Evolutionary conservation across 2,113 vertebrate species (phyloP), one percentile per base, ranked within the genome.

Genomic region (Triplophysa rosa): DNA sequence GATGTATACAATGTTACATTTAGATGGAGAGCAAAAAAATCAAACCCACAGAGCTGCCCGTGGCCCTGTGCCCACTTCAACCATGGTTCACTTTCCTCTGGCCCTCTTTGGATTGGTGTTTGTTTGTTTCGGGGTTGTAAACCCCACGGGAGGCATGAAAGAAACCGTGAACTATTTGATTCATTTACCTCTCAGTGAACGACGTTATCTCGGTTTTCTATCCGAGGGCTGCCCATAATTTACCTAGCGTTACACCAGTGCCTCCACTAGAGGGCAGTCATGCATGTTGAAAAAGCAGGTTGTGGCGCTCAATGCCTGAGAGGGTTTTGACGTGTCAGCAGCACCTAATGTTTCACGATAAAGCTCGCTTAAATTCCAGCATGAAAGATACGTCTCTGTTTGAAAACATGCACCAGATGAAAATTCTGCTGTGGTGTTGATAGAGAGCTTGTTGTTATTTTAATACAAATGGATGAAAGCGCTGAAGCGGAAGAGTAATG

Each of bases 401-500:
- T 37, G 6, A 37, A 54, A 70, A 54, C 47, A 70, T 45, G 47
- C 67, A 3, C 24, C 47, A 29, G 33, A 54, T n/a, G 9, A 69
- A 69, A 69, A 69, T 17, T 29, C 67, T 33, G 67, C 17, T 54
- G 52, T 37, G n/a, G 29, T 21, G 68, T 37, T 58, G 52, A 71
- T 71, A 56, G 37, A 74, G 73, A 62, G 65, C 70, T 67, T 65
- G 58, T 80, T 80, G 63, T 65, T 82, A 16, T 17, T 67, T 77
- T 58, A 80, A 81, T 77, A 45, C 67, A 56, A 56, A 72, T 56
- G 66, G 85, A 73, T 80, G 58, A 65, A 82, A 12, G 66, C 49
- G 69, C 74, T 66, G 72, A 80, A 83, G 82, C 79, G 67, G 83
- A 83, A 49, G 56, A 76, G 74, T 82, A 79, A 2, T 82, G 85